Evolutionary conservation across 1,140 invertebrate species (phyloP), one percentile per base, ranked within the genome.

Genomic region (Lepeophtheirus salmonis): DNA sequence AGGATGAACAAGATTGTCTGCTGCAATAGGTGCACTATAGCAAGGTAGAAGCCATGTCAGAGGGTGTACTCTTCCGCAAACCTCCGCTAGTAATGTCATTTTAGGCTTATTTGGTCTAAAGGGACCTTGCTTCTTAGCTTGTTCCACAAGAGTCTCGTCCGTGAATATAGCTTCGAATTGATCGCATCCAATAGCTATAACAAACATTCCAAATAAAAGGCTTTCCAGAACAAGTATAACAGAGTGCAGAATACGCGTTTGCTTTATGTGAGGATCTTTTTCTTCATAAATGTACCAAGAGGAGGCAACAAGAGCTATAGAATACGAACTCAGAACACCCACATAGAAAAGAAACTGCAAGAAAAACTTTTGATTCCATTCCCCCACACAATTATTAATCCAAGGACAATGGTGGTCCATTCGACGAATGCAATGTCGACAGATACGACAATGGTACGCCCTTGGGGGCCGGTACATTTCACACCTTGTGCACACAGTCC

Each of bases 311-410:
- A 88, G 25, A 26, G 66, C n/a, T 56, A 84, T 77, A 16, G 83
- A 80, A 71, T 86, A 88, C 0, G 78, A 64, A 13, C 78, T 76
- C 50, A 84, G 69, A 18, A 78, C 68, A 65, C 79, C 80, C 59
- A 83, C 80, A 68, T 82, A 83, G n/a, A 90, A 77, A 54, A 92
- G 74, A 74, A 92, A 92, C 70, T 91, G 88, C 64, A 92, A 80
- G 69, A 92, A 92, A 74, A 84, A 92, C 69, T 89, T 91, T 73
- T 92, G 88, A 76, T 92, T 92, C 66, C 82, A 79, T 72, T 92
- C 87, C 51, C 89, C 89, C 25, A 92, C 87, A 73, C 89, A 92
- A 71, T 92, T 92, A 69, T 92, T 91, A 30, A 90, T 87, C 86
- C 84, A 85, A 60, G 83, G 83, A 73, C 85, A 91, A 72, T 90